phyloP scores from a whole-genome alignment of 2,888 invertebrate species.

The Napeogenes sylphis region DNA sequence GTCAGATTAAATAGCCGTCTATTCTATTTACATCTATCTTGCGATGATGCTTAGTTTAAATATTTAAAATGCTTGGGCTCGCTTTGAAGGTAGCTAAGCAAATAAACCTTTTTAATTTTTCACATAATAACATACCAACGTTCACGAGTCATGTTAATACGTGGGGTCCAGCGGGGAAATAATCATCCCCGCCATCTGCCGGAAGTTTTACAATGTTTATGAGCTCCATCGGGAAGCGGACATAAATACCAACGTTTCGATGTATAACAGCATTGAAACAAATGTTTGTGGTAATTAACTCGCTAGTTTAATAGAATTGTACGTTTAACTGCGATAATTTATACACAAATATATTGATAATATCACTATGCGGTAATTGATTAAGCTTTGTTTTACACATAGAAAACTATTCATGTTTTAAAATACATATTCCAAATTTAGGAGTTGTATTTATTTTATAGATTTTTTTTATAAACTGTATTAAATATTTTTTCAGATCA shows the following conservation, averaged over 20 bases:
- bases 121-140: constrained; percentile 46
- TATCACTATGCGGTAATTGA: not conserved
- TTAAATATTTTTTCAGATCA: constrained; percentile 31
- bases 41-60: constrained; percentile 29
- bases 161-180: constrained; percentile 47
- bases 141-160: constrained; percentile 39
- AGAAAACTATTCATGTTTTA: not conserved
- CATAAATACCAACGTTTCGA: constrained; percentile 68
- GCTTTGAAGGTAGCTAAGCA: constrained; percentile 49
- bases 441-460: not conserved
- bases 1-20: constrained; percentile 5
- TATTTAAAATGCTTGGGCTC: constrained; percentile 32
- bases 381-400: not conserved
- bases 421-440: not conserved
- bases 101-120: constrained; percentile 49
- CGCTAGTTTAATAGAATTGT: constrained; percentile 6
- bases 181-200: constrained; percentile 70
- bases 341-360: constrained; percentile 3
- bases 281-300: constrained; percentile 7
- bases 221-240: constrained; percentile 68
- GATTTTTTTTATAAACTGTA: not conserved
- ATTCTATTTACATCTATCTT: constrained; percentile 14
- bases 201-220: constrained; percentile 76
- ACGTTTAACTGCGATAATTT: constrained; percentile 1
- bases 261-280: constrained; percentile 38